These are phyloP conservation scores for Phoeniculus purpureus DNA, from an alignment of 2,797 vertebrate genomes.

Conservation along the genomic window DNA sequence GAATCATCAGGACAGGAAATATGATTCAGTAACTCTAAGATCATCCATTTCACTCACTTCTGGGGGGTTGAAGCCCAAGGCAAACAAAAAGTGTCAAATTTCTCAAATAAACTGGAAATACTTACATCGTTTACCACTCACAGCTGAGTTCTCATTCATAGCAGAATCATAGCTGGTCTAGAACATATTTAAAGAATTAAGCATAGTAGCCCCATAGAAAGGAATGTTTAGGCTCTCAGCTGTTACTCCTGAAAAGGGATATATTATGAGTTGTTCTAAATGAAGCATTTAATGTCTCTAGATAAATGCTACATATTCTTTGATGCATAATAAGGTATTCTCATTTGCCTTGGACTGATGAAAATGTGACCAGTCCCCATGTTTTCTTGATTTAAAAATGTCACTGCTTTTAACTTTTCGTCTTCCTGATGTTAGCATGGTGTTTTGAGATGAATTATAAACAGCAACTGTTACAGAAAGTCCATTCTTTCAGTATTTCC, in stretches of 20 bases:
- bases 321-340: background rate
- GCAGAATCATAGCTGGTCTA: constrained; percentile 13
- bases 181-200: constrained; percentile 57
- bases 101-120: constrained; percentile 69
- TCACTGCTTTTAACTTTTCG: background rate
- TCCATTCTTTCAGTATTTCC: background rate
- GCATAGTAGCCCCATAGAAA: constrained; percentile 13
- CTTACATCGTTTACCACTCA: constrained; percentile 67
- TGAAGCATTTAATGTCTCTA: background rate
- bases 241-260: constrained; percentile 14
- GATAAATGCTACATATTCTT: background rate
- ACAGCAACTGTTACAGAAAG: background rate
- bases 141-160: constrained; percentile 41
- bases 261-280: constrained; percentile 5
- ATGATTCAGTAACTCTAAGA: constrained; percentile 50
- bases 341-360: background rate
- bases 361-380: background rate
- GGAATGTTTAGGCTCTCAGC: constrained; percentile 29
- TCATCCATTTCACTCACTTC: constrained; percentile 54
- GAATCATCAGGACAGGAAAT: constrained; percentile 53
- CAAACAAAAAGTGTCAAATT: constrained; percentile 66
- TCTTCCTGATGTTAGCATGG: background rate
- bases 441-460: background rate
- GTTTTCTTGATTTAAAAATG: background rate
- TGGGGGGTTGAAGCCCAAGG: constrained; percentile 2